phyloP scores from a whole-genome alignment of 1,140 invertebrate genomes.

The Pantala flavescens region DNA sequence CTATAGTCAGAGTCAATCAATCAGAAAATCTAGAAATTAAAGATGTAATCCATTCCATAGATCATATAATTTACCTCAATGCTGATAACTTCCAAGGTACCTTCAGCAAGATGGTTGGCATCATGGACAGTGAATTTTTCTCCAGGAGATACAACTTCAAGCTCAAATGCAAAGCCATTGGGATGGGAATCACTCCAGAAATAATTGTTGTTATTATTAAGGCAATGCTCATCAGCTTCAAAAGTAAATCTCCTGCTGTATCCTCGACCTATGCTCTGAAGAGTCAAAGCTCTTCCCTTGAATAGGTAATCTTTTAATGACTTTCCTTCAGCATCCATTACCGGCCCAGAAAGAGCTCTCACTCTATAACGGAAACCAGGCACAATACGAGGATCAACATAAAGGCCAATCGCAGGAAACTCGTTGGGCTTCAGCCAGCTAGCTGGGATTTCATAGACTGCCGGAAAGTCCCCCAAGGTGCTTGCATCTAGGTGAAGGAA shows the following conservation, averaged over 20 bases:
- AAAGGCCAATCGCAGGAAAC: constrained; percentile 60
- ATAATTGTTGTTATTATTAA: constrained; percentile 58
- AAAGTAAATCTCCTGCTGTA: constrained; percentile 66
- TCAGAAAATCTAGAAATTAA: too few species aligned
- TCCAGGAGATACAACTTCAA: constrained; percentile 53
- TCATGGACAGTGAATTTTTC: constrained; percentile 61
- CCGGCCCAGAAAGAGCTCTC: constrained; percentile 37
- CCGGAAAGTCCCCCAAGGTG: constrained; percentile 48
- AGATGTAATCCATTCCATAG: too few species aligned
- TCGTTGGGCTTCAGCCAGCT: constrained; percentile 44
- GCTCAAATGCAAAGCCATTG: constrained; percentile 60
- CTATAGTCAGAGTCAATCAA: too few species aligned
- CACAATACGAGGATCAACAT: constrained; percentile 55
- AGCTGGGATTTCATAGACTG: constrained; percentile 47
- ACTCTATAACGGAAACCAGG: constrained; percentile 67
- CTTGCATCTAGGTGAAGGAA: constrained; percentile 39
- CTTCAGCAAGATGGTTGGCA: constrained; percentile 47
- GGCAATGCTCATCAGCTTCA: constrained; percentile 44
- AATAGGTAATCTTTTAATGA: constrained; percentile 36
- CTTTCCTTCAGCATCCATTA: background rate
- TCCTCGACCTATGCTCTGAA: constrained; percentile 58
- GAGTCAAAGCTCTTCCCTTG: constrained; percentile 47
- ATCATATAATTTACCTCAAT: constrained; percentile 38
- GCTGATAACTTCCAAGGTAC: constrained; percentile 48
- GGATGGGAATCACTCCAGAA: constrained; percentile 67